These are phyloP conservation scores for Podarcis muralis DNA, from an alignment of 2,113 vertebrate species.

Conservation along the genomic window DNA sequence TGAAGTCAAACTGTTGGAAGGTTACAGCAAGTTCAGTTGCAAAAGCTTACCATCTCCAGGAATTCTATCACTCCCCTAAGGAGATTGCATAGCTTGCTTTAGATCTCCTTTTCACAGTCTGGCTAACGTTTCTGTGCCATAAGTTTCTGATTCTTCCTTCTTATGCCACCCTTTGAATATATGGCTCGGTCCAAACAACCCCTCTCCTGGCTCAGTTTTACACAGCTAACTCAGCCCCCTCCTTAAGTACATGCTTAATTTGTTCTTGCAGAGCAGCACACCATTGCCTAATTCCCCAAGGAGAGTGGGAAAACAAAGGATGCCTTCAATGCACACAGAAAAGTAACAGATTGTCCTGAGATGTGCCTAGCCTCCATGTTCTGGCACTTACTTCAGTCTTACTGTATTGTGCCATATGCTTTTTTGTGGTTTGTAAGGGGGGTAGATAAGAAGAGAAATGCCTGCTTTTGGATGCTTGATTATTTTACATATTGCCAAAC, in stretches of 20 bases:
- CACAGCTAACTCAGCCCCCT: constrained; percentile 30
- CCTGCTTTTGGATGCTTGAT: constrained; percentile 68
- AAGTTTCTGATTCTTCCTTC: constrained; percentile 28
- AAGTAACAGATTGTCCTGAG: constrained; percentile 74
- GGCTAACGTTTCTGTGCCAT: not conserved
- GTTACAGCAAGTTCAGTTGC: not conserved
- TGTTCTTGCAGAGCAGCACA: constrained; percentile 60
- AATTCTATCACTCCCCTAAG: not conserved
- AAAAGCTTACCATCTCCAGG: constrained; percentile 2
- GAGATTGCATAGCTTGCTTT: not conserved
- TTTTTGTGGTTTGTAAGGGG: constrained; percentile 34
- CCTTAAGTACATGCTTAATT: constrained; percentile 54
- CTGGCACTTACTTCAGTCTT: constrained; percentile 76
- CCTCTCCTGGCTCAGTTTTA: constrained; percentile 40
- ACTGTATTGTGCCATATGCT: constrained; percentile 70
- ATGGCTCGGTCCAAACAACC: constrained; percentile 1
- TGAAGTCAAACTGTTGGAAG: too few species aligned
- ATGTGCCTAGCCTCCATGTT: constrained; percentile 74
- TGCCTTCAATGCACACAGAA: constrained; percentile 61
- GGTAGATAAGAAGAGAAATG: constrained; percentile 72
- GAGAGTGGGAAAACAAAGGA: constrained; percentile 61
- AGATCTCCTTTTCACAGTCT: constrained; percentile 20
- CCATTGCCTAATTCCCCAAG: constrained; percentile 53
- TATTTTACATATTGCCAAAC: constrained; percentile 70
- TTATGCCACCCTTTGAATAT: constrained; percentile 21